phyloP scores from a whole-genome alignment of 2,797 vertebrate species.

The Synaphobranchus kaupii region DNA sequence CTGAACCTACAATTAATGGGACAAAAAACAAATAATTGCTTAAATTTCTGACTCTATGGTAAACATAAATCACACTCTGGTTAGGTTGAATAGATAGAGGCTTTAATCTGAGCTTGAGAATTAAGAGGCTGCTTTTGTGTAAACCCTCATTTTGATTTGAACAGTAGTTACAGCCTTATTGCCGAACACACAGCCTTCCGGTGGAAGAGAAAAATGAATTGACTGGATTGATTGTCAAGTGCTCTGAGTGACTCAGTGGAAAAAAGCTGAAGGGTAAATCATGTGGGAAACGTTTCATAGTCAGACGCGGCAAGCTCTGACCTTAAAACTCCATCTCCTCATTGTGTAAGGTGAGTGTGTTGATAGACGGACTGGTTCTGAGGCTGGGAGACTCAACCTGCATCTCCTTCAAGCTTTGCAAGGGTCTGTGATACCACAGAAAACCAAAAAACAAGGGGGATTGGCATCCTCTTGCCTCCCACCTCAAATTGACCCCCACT shows the following conservation, averaged over 20 bases:
- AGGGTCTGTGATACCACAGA: conserved; percentile 27
- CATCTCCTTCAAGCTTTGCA: conserved; percentile 55
- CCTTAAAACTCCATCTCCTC: conserved; percentile 62
- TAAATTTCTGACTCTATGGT: background rate
- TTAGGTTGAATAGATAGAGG: background rate
- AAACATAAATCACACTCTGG: background rate
- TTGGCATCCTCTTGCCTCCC: too few relatives aligned
- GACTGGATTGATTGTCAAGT: background rate
- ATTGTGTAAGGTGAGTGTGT: conserved; percentile 50
- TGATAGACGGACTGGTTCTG: conserved; percentile 35
- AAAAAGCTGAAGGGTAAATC: background rate
- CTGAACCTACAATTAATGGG: background rate
- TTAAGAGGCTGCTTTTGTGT: background rate
- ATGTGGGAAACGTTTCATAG: background rate
- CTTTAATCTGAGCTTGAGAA: background rate
- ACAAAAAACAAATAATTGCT: background rate
- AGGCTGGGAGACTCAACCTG: conserved; percentile 30
- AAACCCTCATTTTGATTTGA: background rate
- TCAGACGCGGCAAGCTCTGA: conserved; percentile 31
- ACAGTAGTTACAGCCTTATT: background rate
- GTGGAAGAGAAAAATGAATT: background rate
- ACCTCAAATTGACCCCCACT: too few relatives aligned
- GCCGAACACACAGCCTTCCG: background rate
- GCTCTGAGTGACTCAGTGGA: background rate
- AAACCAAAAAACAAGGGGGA: too few relatives aligned